A percentile compares a stretch with the other conserved stretches of the same genome.
Evolutionary conservation across 1,140 invertebrate genomes (phyloP).

Genomic region (Samia ricini): DNA sequence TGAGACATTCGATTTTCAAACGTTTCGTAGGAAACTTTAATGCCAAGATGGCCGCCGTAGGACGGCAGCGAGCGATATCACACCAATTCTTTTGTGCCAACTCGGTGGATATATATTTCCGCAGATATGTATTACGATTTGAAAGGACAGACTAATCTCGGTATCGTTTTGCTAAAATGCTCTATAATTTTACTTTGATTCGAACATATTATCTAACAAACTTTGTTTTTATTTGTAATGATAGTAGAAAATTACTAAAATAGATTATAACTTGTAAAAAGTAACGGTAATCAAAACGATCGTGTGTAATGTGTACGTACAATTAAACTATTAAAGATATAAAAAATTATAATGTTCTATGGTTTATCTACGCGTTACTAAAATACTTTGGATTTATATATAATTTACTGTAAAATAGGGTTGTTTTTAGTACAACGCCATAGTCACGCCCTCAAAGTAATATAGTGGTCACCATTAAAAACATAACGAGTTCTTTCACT

Average conservation of each 20-base stretch:
- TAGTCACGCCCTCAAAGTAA: constrained; percentile 49
- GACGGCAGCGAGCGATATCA: constrained; percentile 57
- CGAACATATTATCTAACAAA: background rate
- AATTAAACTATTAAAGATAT: background rate
- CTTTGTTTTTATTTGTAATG: background rate
- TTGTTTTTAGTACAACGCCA: constrained; percentile 26
- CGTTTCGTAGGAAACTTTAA: constrained; percentile 50
- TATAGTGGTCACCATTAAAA: constrained; percentile 69
- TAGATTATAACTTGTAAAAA: background rate
- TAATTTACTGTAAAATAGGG: constrained; percentile 28
- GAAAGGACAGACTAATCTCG: constrained; percentile 68
- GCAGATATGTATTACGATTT: constrained; percentile 49
- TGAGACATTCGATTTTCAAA: constrained; percentile 54
- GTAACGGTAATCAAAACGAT: background rate
- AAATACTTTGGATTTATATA: constrained; percentile 13
- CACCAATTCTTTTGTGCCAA: constrained; percentile 69
- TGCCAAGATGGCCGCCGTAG: constrained; percentile 62
- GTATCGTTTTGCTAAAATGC: constrained; percentile 39
- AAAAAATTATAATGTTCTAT: background rate
- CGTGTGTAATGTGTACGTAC: background rate
- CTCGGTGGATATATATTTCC: constrained; percentile 51
- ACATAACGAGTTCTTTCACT: constrained; percentile 52
- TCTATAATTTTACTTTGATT: background rate
- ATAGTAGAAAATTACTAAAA: background rate
- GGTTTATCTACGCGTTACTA: background rate